These are phyloP conservation scores for Crematogaster levior DNA, from an alignment of 2,888 invertebrate species.

Conservation along the genomic window DNA sequence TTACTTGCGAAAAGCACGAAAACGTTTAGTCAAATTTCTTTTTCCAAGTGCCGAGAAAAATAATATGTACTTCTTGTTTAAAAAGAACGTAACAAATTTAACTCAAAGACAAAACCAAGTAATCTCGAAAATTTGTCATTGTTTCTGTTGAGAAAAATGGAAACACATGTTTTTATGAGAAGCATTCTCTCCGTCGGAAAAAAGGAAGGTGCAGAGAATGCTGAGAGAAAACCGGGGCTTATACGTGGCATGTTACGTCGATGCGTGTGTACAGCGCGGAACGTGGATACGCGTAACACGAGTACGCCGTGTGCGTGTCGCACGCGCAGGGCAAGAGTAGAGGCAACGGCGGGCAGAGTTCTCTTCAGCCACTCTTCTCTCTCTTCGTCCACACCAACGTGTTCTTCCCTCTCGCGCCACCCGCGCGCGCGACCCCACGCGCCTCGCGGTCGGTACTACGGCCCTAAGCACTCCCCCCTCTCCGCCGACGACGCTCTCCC, in stretches of 20 bases:
- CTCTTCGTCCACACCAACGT: not conserved
- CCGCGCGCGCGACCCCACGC: conserved; percentile 39
- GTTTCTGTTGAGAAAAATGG: not conserved
- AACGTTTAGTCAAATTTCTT: not conserved
- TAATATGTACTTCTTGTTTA: not conserved
- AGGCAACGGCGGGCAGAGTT: conserved; percentile 5
- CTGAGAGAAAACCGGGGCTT: not conserved
- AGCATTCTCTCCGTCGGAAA: not conserved
- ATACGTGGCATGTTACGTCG: not conserved
- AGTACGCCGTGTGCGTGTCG: conserved; percentile 31
- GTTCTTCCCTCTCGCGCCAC: conserved; percentile 20
- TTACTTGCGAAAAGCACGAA: not conserved
- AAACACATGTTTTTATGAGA: not conserved
- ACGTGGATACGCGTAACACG: conserved; percentile 13
- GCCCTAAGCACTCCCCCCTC: conserved; percentile 50
- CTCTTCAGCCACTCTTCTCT: not conserved
- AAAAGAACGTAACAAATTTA: not conserved
- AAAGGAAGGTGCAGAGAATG: not conserved
- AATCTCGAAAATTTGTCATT: not conserved
- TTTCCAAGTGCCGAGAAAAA: not conserved
- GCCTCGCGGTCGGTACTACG: conserved; percentile 59
- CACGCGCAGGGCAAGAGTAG: not conserved
- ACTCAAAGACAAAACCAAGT: not conserved
- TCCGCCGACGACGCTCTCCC: not conserved
- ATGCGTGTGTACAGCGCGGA: conserved; percentile 1